Base-by-base conservation (phyloP, 2,797 vertebrate species). In the Cyprinella venusta region DNA sequence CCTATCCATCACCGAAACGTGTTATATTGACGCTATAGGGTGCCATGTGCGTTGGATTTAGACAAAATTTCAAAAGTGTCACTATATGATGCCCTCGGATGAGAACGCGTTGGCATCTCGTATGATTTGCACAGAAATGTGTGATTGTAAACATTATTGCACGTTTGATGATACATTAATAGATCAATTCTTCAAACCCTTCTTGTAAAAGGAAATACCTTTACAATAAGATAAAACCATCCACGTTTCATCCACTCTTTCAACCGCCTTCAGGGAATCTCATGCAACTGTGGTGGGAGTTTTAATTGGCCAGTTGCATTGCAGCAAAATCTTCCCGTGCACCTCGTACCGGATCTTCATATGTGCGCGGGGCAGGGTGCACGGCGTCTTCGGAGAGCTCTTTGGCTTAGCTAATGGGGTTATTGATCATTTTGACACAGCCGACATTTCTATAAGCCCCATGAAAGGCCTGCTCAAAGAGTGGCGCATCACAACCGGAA, bases 401-500 rank as follows among this genome's bases (percentile, higher is more conserved):
- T 83, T 71, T 26, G 76, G 63, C 65, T 76, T 42, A 38, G 59
- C 84, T 88, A 89, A 89, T 90, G 81, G 88, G 87, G 87, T 86
- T 89, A 88, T 89, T 88, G 89, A 89, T 90, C 89, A 90, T 90
- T 87, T 85, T 88, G 89, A 88, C 87, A 86, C 76, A 19, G 50
- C 67, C 79, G 74, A 70, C 84, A 83, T 88, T 87, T 88, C 82
- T 89, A 83, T 81, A 87, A 84, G 84, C 70, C 82, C 56, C 36
- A 36, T 75, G 77, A 83, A 77, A 76, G 71, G 52, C 72, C n/a
- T 48, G 56, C 83, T 84, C 71, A 86, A 81, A 85, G 87, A 85
- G 81, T 84, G 70, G 79, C 52, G 42, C 81, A 82, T 87, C 85
- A 80, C 82, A 76, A 72, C 67, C 45, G 67, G 82, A 84, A 88